phyloP scores from a whole-genome alignment of 2,113 vertebrate species.

The Sander lucioperca region DNA sequence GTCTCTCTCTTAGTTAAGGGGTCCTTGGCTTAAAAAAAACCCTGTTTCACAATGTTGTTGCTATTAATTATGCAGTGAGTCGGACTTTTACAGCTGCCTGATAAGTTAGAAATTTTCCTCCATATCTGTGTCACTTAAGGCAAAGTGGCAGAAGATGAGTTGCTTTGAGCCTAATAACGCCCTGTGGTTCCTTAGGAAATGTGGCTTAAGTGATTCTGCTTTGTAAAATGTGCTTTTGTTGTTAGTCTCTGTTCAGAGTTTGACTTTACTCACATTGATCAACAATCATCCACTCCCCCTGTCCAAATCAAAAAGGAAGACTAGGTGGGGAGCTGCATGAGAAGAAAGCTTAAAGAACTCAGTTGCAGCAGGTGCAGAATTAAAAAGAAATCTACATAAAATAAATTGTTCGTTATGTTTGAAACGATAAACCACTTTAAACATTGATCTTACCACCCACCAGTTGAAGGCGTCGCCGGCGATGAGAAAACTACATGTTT shows the following conservation, averaged over 20 bases:
- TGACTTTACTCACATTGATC: slow-evolving; percentile 29
- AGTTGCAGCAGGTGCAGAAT: background rate
- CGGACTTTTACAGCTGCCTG: slow-evolving; percentile 20
- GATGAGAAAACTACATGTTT: no score
- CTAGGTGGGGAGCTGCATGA: background rate
- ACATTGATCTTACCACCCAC: background rate
- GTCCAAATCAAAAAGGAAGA: background rate
- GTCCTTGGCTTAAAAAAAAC: no score
- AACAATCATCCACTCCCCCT: background rate
- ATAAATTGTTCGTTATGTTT: background rate
- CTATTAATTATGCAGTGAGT: slow-evolving; percentile 39
- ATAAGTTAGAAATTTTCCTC: slow-evolving; percentile 49
- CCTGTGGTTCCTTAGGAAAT: slow-evolving; percentile 37
- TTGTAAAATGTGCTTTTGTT: slow-evolving; percentile 48
- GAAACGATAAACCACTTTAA: background rate
- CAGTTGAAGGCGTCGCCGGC: no score
- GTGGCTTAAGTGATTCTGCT: slow-evolving; percentile 24
- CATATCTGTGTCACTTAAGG: slow-evolving; percentile 48
- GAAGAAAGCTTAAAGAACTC: background rate
- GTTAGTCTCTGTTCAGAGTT: slow-evolving; percentile 23
- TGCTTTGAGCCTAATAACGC: slow-evolving; percentile 48
- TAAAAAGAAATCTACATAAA: background rate
- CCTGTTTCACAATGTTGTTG: slow-evolving; percentile 38
- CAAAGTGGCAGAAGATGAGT: slow-evolving; percentile 43
- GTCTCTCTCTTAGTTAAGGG: no score